Percentiles rank a stretch among this genome's conserved stretches.
These are phyloP conservation scores for Mixornis gularis DNA, from an alignment of 2,113 vertebrate species.

Conservation along the genomic window DNA sequence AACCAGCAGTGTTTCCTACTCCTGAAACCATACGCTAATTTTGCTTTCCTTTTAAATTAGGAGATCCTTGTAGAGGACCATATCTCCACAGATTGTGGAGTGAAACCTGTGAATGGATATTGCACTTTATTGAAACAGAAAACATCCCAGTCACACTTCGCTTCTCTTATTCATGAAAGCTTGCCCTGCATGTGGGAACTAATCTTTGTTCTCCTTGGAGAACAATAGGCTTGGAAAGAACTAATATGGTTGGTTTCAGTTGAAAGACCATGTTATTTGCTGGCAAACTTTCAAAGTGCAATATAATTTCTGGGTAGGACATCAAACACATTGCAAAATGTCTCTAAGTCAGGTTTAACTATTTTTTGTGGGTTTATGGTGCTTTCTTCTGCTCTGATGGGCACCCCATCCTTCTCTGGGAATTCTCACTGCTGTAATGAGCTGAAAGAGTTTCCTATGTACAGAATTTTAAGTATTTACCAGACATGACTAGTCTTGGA, in stretches of 20 bases:
- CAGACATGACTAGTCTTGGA: not conserved
- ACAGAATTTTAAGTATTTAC: not conserved
- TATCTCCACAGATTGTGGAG: not conserved
- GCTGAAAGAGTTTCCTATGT: not conserved
- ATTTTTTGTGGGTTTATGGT: not conserved
- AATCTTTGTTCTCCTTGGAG: not conserved
- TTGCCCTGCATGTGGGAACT: not conserved
- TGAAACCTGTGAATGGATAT: not conserved
- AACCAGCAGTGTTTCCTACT: not conserved
- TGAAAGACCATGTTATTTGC: not conserved
- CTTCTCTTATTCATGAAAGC: not conserved
- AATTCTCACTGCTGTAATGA: not conserved
- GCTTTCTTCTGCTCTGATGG: not conserved
- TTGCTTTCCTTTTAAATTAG: not conserved
- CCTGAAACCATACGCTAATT: not conserved
- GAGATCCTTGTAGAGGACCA: not conserved
- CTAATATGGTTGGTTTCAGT: not conserved
- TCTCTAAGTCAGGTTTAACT: not conserved
- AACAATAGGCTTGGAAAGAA: not conserved
- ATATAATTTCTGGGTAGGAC: not conserved
- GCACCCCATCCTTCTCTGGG: not conserved
- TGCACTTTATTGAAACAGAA: not conserved
- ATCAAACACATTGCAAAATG: not conserved
- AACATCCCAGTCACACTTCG: not conserved
- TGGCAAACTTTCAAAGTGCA: not conserved